Percentiles rank a stretch among this genome's conserved stretches.
Conservation (phyloP, 2,797 vertebrate genomes). For the Cirrhinus mrigala region DNA sequence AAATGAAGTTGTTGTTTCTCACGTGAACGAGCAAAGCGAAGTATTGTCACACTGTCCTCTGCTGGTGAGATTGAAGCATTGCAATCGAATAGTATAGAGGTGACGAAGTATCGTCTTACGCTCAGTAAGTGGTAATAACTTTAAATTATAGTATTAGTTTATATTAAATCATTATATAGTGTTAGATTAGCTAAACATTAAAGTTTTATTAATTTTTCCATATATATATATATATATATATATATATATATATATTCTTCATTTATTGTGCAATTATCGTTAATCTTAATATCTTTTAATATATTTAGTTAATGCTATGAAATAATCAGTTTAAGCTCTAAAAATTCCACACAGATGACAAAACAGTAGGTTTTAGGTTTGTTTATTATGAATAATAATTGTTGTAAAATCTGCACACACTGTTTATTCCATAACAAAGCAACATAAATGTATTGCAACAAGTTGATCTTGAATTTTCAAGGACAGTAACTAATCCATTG, state of each 20-base stretch:
- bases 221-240: too few relatives aligned
- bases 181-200: background rate
- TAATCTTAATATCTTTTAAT: too few relatives aligned
- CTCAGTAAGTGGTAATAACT: background rate
- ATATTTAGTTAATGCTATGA: background rate
- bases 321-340: background rate
- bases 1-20: background rate
- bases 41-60: background rate
- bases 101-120: background rate
- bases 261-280: background rate
- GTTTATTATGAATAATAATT: conserved; percentile 75
- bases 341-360: background rate
- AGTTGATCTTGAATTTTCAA: conserved; percentile 71
- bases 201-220: background rate
- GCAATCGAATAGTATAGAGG: background rate
- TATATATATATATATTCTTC: too few relatives aligned
- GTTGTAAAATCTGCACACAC: conserved; percentile 66
- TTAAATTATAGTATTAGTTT: background rate
- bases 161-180: background rate
- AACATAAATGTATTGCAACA: conserved; percentile 63
- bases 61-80: background rate
- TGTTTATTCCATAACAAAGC: conserved; percentile 52
- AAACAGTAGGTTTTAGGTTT: background rate
- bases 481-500: conserved; percentile 70
- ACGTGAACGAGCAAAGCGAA: too few relatives aligned